Percentiles rank a stretch among this genome's conserved stretches.
These are phyloP conservation scores for Metopolophium dirhodum DNA, from an alignment of 1,140 invertebrate genomes.

Conservation along the genomic window DNA sequence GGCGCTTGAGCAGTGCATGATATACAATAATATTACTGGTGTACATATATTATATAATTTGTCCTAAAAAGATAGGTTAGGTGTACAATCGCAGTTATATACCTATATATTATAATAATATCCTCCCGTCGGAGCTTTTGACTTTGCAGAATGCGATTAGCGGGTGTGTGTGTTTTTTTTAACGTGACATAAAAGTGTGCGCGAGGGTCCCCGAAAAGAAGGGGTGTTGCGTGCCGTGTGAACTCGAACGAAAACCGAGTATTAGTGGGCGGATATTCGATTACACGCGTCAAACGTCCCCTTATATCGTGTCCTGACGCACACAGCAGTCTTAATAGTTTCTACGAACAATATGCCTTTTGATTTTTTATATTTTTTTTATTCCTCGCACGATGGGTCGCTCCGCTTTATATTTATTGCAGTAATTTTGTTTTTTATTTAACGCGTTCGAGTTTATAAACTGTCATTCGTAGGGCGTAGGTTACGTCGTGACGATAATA, in stretches of 20 bases:
- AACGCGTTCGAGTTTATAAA: not conserved
- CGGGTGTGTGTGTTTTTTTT: not conserved
- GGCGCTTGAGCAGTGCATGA: not conserved
- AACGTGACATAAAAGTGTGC: conserved; percentile 25
- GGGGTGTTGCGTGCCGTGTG: conserved; percentile 50
- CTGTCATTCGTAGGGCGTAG: not conserved
- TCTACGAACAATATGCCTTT: conserved; percentile 22
- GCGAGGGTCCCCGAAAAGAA: conserved; percentile 44
- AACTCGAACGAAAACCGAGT: conserved; percentile 56
- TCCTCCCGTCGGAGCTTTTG: not conserved
- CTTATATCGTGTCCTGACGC: not conserved
- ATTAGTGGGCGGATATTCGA: conserved; percentile 57
- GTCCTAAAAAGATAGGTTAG: not conserved
- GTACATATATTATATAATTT: too few relatives aligned
- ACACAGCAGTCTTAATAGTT: conserved; percentile 26
- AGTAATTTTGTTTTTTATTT: not conserved
- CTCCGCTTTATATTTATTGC: not conserved
- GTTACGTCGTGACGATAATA: not conserved
- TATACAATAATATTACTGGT: too few relatives aligned
- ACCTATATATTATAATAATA: not conserved
- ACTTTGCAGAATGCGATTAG: conserved; percentile 9
- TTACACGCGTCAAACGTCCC: conserved; percentile 52
- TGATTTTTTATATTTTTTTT: not conserved
- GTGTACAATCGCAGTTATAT: not conserved
- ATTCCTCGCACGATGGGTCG: not conserved